Evolutionary conservation across 2,888 invertebrate genomes (phyloP).

Genomic region (Steinernema hermaphroditum): DNA sequence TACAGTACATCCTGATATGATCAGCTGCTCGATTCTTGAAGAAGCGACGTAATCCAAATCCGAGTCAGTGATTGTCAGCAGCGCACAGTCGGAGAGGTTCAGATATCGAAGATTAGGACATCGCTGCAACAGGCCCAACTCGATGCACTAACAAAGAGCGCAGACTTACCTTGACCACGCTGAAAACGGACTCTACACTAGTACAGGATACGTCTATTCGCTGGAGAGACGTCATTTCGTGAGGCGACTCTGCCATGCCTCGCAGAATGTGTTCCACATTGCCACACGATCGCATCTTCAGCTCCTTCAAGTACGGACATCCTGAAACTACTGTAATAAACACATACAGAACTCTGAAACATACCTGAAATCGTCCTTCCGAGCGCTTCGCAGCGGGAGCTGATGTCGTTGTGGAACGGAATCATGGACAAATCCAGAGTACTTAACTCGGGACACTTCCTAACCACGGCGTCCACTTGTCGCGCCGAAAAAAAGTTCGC

Average conservation of each 20-base stretch:
- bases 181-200: background rate
- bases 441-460: background rate
- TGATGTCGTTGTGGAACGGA: conserved; percentile 2
- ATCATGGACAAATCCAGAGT: background rate
- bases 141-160: no score
- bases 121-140: background rate
- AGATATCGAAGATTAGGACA: background rate
- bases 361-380: background rate
- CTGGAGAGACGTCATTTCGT: background rate
- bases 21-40: background rate
- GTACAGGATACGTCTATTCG: background rate
- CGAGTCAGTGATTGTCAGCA: background rate
- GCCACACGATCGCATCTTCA: background rate
- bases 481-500: background rate
- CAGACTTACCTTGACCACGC: background rate
- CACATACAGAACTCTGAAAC: background rate
- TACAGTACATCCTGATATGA: background rate
- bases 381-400: background rate
- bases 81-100: conserved; percentile 1
- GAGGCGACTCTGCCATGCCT: background rate
- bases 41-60: background rate
- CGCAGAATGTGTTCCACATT: background rate
- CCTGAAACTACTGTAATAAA: background rate
- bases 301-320: background rate
- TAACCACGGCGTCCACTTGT: background rate